These are phyloP conservation scores for Chunga burmeisteri DNA, from an alignment of 2,113 vertebrate genomes.

Conservation along the genomic window DNA sequence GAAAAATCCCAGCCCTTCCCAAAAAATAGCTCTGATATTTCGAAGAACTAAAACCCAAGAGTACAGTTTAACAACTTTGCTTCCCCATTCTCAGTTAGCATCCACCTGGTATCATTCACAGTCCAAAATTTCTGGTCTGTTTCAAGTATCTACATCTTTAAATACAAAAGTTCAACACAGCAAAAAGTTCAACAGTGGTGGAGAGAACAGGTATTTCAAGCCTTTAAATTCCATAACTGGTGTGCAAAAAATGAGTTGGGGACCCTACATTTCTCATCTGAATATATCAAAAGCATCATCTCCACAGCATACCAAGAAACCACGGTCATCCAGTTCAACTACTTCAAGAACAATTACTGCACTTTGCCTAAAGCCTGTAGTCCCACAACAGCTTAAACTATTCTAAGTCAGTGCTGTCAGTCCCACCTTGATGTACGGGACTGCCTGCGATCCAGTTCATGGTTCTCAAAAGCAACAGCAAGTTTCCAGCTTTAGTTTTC, in stretches of 20 bases:
- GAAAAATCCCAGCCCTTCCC: not conserved
- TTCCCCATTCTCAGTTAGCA: not conserved
- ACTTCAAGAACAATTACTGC: not conserved
- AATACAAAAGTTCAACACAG: not conserved
- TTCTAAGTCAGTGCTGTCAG: not conserved
- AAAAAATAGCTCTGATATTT: not conserved
- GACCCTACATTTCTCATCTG: not conserved
- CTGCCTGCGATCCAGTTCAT: not conserved
- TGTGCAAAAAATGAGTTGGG: not conserved
- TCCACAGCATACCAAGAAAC: not conserved
- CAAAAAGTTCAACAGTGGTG: not conserved
- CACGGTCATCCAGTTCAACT: not conserved
- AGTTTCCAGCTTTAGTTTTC: not conserved
- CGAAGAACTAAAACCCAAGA: not conserved
- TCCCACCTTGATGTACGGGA: not conserved
- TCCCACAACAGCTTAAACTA: not conserved
- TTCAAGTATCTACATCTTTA: not conserved
- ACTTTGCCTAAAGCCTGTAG: not conserved
- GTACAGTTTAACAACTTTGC: not conserved
- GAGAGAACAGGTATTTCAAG: not conserved
- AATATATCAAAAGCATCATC: not conserved
- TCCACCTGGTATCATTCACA: not conserved
- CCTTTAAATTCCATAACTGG: not conserved
- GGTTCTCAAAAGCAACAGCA: not conserved
- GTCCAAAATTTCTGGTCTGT: not conserved